A percentile compares a stretch with the other conserved stretches of the same genome.
Evolutionary conservation across 1,140 invertebrate genomes (phyloP).

Genomic region (Frieseomelitta varia): DNA sequence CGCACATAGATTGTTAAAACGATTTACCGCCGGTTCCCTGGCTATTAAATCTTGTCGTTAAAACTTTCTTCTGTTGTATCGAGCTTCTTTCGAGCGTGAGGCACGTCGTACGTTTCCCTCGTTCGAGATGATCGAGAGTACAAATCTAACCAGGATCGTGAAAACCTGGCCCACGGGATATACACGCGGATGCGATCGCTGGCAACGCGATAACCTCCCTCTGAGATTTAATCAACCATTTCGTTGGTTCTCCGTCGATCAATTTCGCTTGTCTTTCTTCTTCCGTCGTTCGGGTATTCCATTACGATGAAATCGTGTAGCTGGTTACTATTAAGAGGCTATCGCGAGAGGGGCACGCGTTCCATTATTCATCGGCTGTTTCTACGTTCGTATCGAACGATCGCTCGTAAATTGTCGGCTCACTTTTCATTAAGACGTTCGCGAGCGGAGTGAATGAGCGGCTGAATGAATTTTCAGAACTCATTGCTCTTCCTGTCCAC

Average conservation of each 20-base stretch:
- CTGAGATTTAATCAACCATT: constrained; percentile 14
- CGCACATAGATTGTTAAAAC: constrained; percentile 56
- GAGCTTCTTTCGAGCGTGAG: neutral
- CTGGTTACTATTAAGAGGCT: constrained; percentile 55
- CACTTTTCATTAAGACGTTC: constrained; percentile 63
- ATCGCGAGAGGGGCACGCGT: constrained; percentile 27
- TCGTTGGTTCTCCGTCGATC: neutral
- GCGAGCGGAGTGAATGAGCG: constrained; percentile 46
- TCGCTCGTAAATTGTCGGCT: constrained; percentile 60
- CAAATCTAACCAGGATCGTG: neutral
- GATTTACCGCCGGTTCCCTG: constrained; percentile 41
- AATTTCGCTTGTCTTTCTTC: neutral
- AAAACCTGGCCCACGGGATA: neutral
- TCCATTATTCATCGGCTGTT: constrained; percentile 64
- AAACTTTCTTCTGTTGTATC: constrained; percentile 44
- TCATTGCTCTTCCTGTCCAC: constrained; percentile 18
- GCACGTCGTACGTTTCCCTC: neutral
- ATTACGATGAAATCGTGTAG: constrained; percentile 22
- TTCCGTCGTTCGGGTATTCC: constrained; percentile 12
- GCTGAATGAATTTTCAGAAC: constrained; percentile 59
- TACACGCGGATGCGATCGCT: neutral
- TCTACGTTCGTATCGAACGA: constrained; percentile 33
- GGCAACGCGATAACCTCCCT: neutral
- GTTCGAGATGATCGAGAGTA: neutral
- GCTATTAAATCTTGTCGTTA: constrained; percentile 55